These are phyloP conservation scores for Acrocephalus scirpaceus DNA, from an alignment of 2,797 vertebrate genomes.

Conservation along the genomic window DNA sequence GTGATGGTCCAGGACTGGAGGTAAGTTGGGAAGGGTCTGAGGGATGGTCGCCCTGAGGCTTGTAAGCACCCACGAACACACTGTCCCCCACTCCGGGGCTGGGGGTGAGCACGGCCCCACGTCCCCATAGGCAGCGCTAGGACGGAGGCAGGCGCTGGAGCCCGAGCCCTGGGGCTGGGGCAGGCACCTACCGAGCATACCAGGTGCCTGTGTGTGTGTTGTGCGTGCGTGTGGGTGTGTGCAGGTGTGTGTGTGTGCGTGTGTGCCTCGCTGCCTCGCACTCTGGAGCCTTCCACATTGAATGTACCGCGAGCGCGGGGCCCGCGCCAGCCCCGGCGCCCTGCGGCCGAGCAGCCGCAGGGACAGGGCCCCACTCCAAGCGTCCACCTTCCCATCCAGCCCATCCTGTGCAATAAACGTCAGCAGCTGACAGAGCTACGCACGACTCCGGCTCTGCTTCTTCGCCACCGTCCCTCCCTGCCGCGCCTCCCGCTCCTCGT, in stretches of 20 bases:
- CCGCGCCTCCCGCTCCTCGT: fast-evolving
- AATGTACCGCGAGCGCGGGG: not conserved
- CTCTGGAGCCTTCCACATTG: not conserved
- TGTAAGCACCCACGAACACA: not conserved
- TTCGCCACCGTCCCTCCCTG: not conserved
- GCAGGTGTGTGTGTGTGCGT: not conserved
- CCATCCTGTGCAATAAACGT: slow-evolving; percentile 81
- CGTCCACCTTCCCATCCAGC: slow-evolving; percentile 51
- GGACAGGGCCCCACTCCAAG: not conserved
- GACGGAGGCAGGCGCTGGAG: not conserved
- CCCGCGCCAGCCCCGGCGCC: not conserved
- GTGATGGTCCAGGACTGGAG: slow-evolving; percentile 13
- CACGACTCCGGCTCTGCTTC: slow-evolving; percentile 9
- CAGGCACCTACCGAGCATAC: not conserved
- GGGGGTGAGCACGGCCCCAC: not conserved
- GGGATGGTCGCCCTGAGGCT: not conserved
- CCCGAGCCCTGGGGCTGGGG: not conserved
- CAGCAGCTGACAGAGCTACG: slow-evolving; percentile 66
- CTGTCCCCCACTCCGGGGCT: not conserved
- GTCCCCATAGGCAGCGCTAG: not conserved
- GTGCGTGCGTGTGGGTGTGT: not conserved
- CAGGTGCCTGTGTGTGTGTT: not conserved
- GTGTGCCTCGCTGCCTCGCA: not conserved
- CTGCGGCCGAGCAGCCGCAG: not conserved
- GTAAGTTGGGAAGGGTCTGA: slow-evolving; percentile 29